Base-by-base conservation (phyloP, 2,888 invertebrate genomes). In the Cosmia trapezina region DNA sequence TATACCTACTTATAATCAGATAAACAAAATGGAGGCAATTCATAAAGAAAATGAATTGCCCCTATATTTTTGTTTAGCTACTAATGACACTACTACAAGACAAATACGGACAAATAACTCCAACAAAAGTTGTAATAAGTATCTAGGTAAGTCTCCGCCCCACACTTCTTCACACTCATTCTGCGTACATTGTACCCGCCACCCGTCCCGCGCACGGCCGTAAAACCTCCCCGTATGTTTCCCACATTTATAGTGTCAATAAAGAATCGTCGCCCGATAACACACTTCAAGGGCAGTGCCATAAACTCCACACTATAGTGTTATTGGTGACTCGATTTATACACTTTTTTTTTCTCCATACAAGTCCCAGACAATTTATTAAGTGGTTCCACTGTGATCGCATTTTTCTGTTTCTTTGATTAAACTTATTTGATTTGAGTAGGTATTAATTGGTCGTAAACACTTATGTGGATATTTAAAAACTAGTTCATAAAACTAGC, bases 251-350 rank as follows among this genome's bases (percentile, higher is more conserved):
- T 92, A 93, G 92, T 92, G 91, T 91, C 92, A 92, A 94, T 93
- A 94, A 95, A 95, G 91, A 93, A 93, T 93, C 93, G 91, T 91
- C 92, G 91, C 89, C 88, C 92, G 94, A 93, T 94, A 93, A 94
- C 92, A 89, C 88, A 87, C 91, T 91, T 91, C 93, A 93, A 94
- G 93, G 94, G 91, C 93, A 92, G 92, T 92, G 91, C 90, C 94
- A 94, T 95, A 95, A 95, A 95, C 94, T 89, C 92, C 87, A 87
- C 90, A 92, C 93, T 94, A 94, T 95, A 94, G 89, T 94, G 95
- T 95, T 95, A 95, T 94, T 94, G 94, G 94, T 91, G 90, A 91
- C 89, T 92, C 92, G 92, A 92, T 93, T 93, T 93, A 93, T 92
- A 90, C 86, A 90, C 89, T 87, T 89, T 91, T 92, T 65, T 93